phyloP scores from a whole-genome alignment of 2,113 vertebrate species.

The Pterocles gutturalis region DNA sequence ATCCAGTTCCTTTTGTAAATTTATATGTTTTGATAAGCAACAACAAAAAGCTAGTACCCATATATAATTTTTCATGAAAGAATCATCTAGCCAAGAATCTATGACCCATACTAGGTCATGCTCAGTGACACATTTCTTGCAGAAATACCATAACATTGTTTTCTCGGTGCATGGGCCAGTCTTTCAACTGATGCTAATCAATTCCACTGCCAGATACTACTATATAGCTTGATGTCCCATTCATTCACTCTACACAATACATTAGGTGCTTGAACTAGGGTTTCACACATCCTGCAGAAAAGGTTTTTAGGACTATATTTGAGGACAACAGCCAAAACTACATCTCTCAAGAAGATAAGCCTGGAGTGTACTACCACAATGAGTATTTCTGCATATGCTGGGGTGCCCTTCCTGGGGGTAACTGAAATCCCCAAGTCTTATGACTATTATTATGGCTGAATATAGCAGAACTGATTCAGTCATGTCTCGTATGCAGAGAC shows the following conservation, averaged over 20 bases:
- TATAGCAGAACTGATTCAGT: slow-evolving; percentile 7
- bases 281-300: neutral
- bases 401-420: neutral
- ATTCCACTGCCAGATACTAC: neutral
- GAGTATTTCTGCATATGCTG: neutral
- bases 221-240: rapidly evolving
- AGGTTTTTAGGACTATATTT: neutral
- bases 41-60: neutral
- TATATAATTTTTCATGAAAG: neutral
- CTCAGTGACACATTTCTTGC: neutral
- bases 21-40: neutral
- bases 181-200: neutral
- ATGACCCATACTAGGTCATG: neutral
- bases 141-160: neutral
- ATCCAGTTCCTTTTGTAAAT: neutral
- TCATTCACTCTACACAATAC: neutral
- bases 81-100: neutral
- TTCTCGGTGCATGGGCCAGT: neutral
- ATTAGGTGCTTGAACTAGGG: neutral
- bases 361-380: neutral
- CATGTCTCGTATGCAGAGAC: neutral
- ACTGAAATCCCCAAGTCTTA: neutral
- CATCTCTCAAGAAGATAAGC: neutral
- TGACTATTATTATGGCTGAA: neutral
- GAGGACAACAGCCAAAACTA: neutral